These are phyloP conservation scores for Ariopsis seemanni DNA, from an alignment of 2,113 vertebrate genomes.

Conservation along the genomic window DNA sequence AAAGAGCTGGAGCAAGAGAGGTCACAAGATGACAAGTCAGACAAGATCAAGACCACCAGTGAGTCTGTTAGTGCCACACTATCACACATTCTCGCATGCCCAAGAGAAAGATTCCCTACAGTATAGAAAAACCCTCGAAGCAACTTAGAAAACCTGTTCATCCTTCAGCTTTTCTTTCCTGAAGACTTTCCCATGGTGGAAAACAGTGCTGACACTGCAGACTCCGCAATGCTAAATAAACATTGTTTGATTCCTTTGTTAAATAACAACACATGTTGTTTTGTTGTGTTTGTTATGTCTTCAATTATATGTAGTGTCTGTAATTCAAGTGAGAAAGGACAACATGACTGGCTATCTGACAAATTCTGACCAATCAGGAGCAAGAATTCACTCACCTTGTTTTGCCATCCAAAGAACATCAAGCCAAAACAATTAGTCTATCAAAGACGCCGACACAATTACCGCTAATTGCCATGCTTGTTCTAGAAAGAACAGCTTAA, in stretches of 20 bases:
- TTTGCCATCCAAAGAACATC: not conserved
- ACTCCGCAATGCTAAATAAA: not conserved
- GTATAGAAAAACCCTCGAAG: not conserved
- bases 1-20: conserved; percentile 33
- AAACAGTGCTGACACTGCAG: not conserved
- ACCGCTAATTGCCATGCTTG: conserved; percentile 30
- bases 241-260: not conserved
- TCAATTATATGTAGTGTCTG: not conserved
- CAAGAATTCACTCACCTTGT: not conserved
- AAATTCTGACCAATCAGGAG: not conserved
- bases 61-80: conserved; percentile 29
- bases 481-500: conserved; percentile 30
- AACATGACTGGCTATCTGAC: not conserved
- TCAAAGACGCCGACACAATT: conserved; percentile 29
- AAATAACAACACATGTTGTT: not conserved
- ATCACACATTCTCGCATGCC: conserved; percentile 18
- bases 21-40: conserved; percentile 49
- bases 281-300: not conserved
- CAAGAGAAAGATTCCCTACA: conserved; percentile 18
- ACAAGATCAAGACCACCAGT: conserved; percentile 51
- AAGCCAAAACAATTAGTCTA: conserved; percentile 26
- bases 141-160: not conserved
- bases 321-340: not conserved
- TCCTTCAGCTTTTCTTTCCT: not conserved
- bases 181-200: not conserved